Conservation (phyloP, 2,113 vertebrate species). For the Myanophis thanlyinensis region DNA sequence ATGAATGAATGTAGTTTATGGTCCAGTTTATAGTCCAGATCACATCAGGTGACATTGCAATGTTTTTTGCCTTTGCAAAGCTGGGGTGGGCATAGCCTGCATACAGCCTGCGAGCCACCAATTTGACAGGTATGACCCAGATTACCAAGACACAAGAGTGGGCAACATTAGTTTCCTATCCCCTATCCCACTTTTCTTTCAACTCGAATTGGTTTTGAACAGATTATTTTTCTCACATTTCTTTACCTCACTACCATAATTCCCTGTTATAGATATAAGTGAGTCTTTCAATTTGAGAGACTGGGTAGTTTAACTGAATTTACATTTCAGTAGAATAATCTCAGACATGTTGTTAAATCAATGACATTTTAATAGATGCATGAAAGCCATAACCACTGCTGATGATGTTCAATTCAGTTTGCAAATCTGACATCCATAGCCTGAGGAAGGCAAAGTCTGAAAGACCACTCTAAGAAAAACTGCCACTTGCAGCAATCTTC, state of each 20-base stretch:
- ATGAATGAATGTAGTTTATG: too few species aligned
- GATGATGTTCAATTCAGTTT: background rate
- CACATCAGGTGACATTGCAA: too few species aligned
- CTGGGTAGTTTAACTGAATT: background rate
- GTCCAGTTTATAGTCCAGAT: too few species aligned
- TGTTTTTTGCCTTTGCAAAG: too few species aligned
- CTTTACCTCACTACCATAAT: background rate
- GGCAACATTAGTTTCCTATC: background rate
- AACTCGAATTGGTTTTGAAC: background rate
- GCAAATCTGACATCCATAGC: background rate
- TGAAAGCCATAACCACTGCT: background rate
- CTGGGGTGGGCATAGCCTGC: too few species aligned
- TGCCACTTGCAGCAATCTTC: background rate
- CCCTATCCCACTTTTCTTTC: background rate
- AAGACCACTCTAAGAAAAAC: background rate
- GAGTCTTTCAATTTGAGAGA: background rate
- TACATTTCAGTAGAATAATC: background rate
- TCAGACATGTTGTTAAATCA: background rate
- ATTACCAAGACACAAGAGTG: background rate
- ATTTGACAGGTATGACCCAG: background rate
- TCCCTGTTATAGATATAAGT: background rate
- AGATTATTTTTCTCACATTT: background rate
- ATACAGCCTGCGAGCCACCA: too few species aligned
- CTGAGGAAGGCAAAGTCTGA: background rate
- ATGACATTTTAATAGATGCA: background rate